Evolutionary conservation across 2,888 invertebrate genomes (phyloP).

Genomic region (Dexiosoma caninum): DNA sequence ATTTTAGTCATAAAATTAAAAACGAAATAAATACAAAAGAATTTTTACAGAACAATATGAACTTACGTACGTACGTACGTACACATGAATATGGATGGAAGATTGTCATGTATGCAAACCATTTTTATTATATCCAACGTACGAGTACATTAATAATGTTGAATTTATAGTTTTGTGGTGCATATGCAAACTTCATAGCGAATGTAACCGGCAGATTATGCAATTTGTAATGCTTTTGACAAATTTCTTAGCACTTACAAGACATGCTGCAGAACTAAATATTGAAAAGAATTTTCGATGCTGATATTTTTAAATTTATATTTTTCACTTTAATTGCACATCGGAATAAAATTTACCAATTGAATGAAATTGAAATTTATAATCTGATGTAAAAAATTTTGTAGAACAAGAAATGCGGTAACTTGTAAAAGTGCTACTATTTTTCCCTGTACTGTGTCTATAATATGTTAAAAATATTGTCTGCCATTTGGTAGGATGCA

Average conservation of each 20-base stretch:
- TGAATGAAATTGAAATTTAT: too few relatives aligned
- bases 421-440: too few relatives aligned
- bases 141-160: slow-evolving; percentile 43
- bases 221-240: too few relatives aligned
- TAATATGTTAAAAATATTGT: too few relatives aligned
- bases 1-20: slow-evolving; percentile 50
- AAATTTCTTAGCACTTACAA: not conserved
- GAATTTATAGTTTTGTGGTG: slow-evolving; percentile 43
- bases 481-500: not conserved
- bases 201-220: not conserved
- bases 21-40: not conserved
- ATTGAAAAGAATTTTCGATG: too few relatives aligned
- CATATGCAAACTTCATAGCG: not conserved
- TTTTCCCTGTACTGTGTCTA: too few relatives aligned
- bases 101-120: slow-evolving; percentile 11
- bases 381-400: too few relatives aligned
- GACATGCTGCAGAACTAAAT: too few relatives aligned
- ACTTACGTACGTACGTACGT: not conserved
- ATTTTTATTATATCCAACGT: slow-evolving; percentile 31
- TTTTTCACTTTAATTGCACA: too few relatives aligned
- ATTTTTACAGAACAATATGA: slow-evolving; percentile 29
- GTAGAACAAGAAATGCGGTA: too few relatives aligned
- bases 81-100: not conserved
- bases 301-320: too few relatives aligned
- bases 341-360: too few relatives aligned